phyloP scores from a whole-genome alignment of 2,797 vertebrate genomes.

The Discoglossus pictus region DNA sequence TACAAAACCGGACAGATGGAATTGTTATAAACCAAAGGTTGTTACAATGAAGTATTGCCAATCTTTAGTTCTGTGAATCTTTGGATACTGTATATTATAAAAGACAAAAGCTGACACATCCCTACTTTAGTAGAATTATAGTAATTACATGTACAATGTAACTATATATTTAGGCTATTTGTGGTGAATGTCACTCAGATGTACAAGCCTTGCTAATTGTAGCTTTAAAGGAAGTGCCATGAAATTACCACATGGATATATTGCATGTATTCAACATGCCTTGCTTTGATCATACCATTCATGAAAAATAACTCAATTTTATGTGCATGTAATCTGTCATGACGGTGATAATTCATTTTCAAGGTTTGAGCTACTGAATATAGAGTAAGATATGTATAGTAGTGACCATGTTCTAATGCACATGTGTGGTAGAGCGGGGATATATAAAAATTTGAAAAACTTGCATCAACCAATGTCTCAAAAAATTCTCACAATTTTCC shows the following conservation, averaged over 20 bases:
- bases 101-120: constrained; percentile 32
- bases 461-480: no score
- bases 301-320: no score
- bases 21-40: constrained; percentile 13
- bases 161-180: constrained; percentile 41
- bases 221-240: constrained; percentile 23
- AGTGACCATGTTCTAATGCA: no score
- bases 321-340: no score
- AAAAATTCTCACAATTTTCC: no score
- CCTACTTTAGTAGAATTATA: constrained; percentile 23
- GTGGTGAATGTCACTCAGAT: constrained; percentile 19
- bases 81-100: constrained; percentile 30
- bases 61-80: constrained; percentile 14
- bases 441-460: no score
- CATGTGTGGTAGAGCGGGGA: no score
- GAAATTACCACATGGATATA: constrained; percentile 29
- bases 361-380: no score
- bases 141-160: constrained; percentile 37
- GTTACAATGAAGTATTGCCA: constrained; percentile 17
- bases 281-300: no score
- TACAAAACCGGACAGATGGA: not conserved
- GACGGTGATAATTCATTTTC: no score
- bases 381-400: no score
- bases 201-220: constrained; percentile 28
- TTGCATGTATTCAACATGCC: constrained; percentile 7